Evolutionary conservation across 1,140 invertebrate species (phyloP), one percentile per base, ranked within the genome.

Genomic region (Catajapyx aquilonaris): DNA sequence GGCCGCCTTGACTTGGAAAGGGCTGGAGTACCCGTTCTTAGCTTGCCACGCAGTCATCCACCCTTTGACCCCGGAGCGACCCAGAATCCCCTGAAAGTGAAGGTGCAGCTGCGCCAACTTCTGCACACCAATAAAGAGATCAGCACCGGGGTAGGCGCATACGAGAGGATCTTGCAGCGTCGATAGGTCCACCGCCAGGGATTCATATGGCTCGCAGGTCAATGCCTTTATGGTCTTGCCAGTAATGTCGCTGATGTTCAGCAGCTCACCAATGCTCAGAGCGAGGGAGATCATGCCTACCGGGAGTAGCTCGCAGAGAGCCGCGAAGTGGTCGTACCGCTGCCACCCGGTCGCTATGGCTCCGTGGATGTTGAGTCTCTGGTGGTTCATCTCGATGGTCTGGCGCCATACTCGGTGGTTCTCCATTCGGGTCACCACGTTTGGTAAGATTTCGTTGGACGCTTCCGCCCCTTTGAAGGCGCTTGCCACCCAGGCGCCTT

Each of bases 271-370:
- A 20, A 64, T 47, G 51, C 55, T 64, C 9, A 57, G 60, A 19
- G 69, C 46, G 3, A 57, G 39, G 7, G 55, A 57, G 4, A 74
- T 73, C n/a, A 77, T 46, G 9, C 60, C 66, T 17, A 64, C 61
- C 10, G 74, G 74, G 5, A 76, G 48, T 5, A 76, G 50, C 48
- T 76, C 73, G 56, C 69, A 72, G 3, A 76, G 49, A 5, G 70
- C 57, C 13, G 68, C 62, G 56, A 73, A 73, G 50, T 76, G 73
- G 46, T 76, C 73, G 52, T 71, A 75, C 16, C 48, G 28, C 35
- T 52, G 48, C 48, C 48, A 52, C 1, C 50, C 50, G 16, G 50
- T 52, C 4, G 51, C 31, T 28, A 50, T 43, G 31, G 49, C 42
- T 9, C 48, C 48, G 33, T 45, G 33, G 31, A 52, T 42, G 20